A percentile compares a stretch with the other conserved stretches of the same genome.
These are phyloP conservation scores for Brachionus manjavacas DNA, from an alignment of 1,140 invertebrate species.

Conservation along the genomic window DNA sequence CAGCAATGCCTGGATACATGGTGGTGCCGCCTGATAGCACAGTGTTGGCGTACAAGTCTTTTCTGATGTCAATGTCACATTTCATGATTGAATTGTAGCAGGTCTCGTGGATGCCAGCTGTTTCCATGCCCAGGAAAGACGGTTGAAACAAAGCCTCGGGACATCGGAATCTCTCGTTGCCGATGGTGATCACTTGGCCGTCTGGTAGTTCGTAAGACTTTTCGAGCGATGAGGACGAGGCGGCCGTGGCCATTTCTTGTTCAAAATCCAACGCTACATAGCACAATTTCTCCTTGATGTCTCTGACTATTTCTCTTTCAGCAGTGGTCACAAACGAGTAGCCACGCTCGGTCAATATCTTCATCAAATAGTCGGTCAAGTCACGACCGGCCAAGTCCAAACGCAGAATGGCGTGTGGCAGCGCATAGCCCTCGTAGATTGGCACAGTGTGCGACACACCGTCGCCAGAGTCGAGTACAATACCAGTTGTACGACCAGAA, in stretches of 20 bases:
- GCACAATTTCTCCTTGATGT: conserved; percentile 69
- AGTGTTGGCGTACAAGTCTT: conserved; percentile 58
- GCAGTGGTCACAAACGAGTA: conserved; percentile 58
- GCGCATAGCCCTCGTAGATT: conserved; percentile 77
- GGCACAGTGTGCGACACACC: conserved; percentile 91
- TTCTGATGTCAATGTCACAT: conserved; percentile 58
- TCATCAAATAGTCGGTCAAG: conserved; percentile 91
- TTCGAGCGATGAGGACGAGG: conserved; percentile 80
- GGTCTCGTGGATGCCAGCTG: conserved; percentile 55
- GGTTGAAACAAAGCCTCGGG: conserved; percentile 86
- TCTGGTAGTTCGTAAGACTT: conserved; percentile 90
- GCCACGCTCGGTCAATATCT: conserved; percentile 60
- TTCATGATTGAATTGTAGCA: conserved; percentile 59
- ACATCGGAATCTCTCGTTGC: conserved; percentile 58
- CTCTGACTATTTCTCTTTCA: conserved; percentile 82
- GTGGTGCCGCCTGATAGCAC: conserved; percentile 62
- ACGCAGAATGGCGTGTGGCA: conserved; percentile 74
- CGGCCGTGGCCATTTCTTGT: conserved; percentile 89
- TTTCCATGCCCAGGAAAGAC: conserved; percentile 57
- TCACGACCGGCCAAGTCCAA: conserved; percentile 86
- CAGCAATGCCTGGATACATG: conserved; percentile 61
- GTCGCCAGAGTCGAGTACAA: conserved; percentile 84
- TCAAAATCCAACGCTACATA: conserved; percentile 60
- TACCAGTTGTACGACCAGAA: conserved; percentile 88
- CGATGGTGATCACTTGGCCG: conserved; percentile 65